These are phyloP conservation scores for Periparus ater DNA, from an alignment of 2,797 vertebrate species.

Conservation along the genomic window DNA sequence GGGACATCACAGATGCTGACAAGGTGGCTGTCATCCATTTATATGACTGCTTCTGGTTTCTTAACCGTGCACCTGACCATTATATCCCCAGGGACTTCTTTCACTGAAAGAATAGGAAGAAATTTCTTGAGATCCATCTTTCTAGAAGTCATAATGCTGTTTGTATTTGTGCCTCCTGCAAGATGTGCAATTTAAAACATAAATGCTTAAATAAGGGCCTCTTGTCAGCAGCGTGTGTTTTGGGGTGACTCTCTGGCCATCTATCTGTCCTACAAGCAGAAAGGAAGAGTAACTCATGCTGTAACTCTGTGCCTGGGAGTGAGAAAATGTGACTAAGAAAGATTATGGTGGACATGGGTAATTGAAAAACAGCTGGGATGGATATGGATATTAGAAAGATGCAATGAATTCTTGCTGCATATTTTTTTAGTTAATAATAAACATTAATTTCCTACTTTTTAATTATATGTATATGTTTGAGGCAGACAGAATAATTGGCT, in stretches of 20 bases:
- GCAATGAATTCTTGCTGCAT: accelerated
- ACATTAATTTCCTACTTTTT: background rate
- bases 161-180: background rate
- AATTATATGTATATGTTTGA: background rate
- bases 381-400: background rate
- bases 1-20: background rate
- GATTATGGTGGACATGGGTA: too few species aligned
- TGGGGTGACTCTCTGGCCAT: background rate
- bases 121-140: background rate
- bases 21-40: background rate
- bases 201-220: background rate
- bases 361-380: background rate
- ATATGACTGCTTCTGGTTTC: background rate
- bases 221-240: background rate
- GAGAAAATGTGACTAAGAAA: background rate
- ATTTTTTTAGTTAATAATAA: background rate
- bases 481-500: background rate
- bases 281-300: background rate
- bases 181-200: background rate
- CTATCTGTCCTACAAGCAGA: background rate
- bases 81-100: background rate
- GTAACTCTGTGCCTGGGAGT: background rate
- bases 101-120: background rate
- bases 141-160: background rate
- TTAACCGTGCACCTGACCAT: background rate